A percentile compares a stretch with the other conserved stretches of the same genome.
Conservation (phyloP, 1,140 invertebrate genomes). For the Cephus cinctus region DNA sequence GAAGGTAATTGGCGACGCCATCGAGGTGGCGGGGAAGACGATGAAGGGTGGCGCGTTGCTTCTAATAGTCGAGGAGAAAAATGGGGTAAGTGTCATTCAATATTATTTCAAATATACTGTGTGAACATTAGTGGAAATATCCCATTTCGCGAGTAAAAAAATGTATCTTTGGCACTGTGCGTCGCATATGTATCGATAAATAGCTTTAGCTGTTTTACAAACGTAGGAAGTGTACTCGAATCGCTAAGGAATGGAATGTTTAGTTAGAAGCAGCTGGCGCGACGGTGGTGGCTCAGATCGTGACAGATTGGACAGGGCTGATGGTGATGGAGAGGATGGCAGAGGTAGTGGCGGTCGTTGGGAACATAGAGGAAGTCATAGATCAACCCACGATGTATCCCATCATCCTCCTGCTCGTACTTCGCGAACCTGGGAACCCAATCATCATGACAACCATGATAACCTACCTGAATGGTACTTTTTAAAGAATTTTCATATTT, state of each 20-base stretch:
- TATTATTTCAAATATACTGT: slow-evolving; percentile 5
- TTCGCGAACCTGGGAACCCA: slow-evolving; percentile 48
- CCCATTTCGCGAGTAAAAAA: too few relatives aligned
- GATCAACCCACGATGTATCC: slow-evolving; percentile 44
- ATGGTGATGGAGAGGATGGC: slow-evolving; percentile 39
- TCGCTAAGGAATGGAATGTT: too few relatives aligned
- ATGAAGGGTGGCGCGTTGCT: slow-evolving; percentile 61
- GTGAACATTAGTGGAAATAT: too few relatives aligned
- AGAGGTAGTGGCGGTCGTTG: slow-evolving; percentile 47
- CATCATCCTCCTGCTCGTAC: slow-evolving; percentile 46
- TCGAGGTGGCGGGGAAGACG: slow-evolving; percentile 59
- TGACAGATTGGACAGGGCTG: slow-evolving; percentile 43
- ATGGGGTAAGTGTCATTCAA: slow-evolving; percentile 54
- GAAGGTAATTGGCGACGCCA: slow-evolving; percentile 66
- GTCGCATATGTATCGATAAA: not conserved
- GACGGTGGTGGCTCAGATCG: slow-evolving; percentile 58
- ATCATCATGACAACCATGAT: slow-evolving; percentile 60
- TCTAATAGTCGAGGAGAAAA: slow-evolving; percentile 47
- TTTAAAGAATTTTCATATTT: too few relatives aligned
- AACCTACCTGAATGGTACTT: slow-evolving; percentile 73
- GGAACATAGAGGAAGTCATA: slow-evolving; percentile 54
- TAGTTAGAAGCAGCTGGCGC: slow-evolving; percentile 63
- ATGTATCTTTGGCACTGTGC: not conserved
- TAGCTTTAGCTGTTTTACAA: not conserved
- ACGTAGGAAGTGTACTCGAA: too few relatives aligned